Conservation (phyloP, 2,797 vertebrate genomes). For the Mormyrops boulengeri region DNA sequence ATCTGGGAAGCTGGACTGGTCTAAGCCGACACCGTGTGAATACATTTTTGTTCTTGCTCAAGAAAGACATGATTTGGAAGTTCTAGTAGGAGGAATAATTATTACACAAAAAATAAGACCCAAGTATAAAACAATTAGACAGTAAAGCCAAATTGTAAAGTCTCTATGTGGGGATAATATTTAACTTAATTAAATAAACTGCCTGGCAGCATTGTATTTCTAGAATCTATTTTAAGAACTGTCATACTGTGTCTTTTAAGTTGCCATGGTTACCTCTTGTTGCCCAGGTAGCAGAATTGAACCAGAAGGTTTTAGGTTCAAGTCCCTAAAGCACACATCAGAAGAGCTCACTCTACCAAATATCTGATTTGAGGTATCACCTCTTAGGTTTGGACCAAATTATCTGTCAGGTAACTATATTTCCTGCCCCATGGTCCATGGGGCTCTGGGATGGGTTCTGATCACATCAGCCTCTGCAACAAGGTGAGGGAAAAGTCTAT, state of each 20-base stretch:
- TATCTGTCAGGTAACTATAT: neutral
- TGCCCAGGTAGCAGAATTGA: neutral
- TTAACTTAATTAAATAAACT: neutral
- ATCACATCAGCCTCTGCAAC: neutral
- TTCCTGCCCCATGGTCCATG: neutral
- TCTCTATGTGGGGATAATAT: neutral
- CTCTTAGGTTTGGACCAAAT: neutral
- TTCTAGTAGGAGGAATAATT: neutral
- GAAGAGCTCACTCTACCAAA: neutral
- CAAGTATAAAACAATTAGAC: neutral
- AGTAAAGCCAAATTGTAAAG: neutral
- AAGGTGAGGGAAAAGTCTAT: neutral
- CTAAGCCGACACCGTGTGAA: neutral
- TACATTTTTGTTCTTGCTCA: neutral
- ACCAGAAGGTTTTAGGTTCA: neutral
- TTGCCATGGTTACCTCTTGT: neutral
- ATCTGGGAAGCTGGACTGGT: neutral
- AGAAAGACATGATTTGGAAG: neutral
- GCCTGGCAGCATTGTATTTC: neutral
- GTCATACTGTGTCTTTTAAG: neutral
- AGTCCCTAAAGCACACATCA: neutral
- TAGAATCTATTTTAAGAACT: neutral
- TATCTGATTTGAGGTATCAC: neutral
- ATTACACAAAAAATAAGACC: neutral
- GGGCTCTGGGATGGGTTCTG: neutral